Evolutionary conservation across 2,113 vertebrate genomes (phyloP).

Genomic region (Bubo blakistoni): DNA sequence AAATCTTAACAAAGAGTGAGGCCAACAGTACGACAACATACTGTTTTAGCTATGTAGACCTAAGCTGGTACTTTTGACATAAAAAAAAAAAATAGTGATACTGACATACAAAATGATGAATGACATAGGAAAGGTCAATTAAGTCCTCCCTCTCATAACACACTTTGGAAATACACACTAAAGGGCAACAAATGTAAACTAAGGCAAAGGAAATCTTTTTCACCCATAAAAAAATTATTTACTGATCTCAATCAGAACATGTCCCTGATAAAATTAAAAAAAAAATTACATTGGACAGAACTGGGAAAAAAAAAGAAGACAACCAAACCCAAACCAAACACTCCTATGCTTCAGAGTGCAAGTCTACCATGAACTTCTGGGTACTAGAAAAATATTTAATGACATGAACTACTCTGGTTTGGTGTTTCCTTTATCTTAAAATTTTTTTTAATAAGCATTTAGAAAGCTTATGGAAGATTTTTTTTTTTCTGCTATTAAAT

Average conservation of each 20-base stretch:
- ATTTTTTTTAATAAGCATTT: background rate
- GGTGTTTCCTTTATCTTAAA: background rate
- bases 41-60: background rate
- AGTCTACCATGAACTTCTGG: background rate
- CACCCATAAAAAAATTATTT: background rate
- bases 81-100: background rate
- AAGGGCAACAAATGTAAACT: background rate
- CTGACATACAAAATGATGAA: background rate
- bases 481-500: background rate
- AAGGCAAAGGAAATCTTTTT: background rate
- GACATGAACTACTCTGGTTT: background rate
- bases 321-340: background rate
- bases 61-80: background rate
- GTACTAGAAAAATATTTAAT: background rate
- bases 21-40: background rate
- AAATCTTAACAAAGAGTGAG: background rate
- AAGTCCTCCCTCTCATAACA: background rate
- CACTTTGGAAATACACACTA: background rate
- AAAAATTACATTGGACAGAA: background rate
- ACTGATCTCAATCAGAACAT: background rate
- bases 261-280: background rate
- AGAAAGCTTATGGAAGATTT: background rate
- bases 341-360: background rate
- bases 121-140: background rate
- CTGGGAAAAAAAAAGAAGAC: background rate